Evolutionary conservation across 2,888 invertebrate species (phyloP).

Genomic region (Epistrophella euchroma): DNA sequence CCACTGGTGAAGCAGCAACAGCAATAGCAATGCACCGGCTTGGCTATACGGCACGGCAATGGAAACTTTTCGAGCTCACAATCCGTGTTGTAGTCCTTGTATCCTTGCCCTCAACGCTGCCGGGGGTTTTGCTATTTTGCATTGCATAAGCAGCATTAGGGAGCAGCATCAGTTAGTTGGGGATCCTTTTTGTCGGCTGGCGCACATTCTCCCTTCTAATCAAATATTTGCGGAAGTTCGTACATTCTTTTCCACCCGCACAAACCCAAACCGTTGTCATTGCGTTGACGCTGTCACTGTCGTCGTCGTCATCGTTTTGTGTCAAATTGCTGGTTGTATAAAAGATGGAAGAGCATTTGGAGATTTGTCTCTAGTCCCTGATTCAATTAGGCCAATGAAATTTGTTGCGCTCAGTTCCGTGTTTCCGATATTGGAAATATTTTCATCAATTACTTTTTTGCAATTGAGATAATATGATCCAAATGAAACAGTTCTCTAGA

Average conservation of each 20-base stretch:
- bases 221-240: constrained; percentile 73
- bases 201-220: constrained; percentile 63
- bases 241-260: constrained; percentile 1
- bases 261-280: neutral
- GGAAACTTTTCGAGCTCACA: constrained; percentile 47
- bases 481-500: constrained; percentile 29
- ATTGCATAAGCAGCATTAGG: constrained; percentile 67
- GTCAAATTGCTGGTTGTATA: constrained; percentile 58
- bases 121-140: constrained; percentile 65
- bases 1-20: constrained; percentile 62
- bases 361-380: constrained; percentile 62
- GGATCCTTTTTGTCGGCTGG: constrained; percentile 49
- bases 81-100: constrained; percentile 21
- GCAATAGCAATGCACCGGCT: constrained; percentile 7
- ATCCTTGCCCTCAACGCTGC: neutral
- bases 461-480: constrained; percentile 5
- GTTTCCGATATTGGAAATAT: constrained; percentile 62
- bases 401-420: constrained; percentile 53
- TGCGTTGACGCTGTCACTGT: neutral
- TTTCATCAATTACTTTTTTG: constrained; percentile 55
- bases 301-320: constrained; percentile 14
- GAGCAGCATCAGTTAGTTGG: constrained; percentile 24
- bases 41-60: too few species aligned
- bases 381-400: constrained; percentile 70
- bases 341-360: constrained; percentile 66